phyloP scores from a whole-genome alignment of 23 tunicate species.

The Botrylloides violaceus region DNA sequence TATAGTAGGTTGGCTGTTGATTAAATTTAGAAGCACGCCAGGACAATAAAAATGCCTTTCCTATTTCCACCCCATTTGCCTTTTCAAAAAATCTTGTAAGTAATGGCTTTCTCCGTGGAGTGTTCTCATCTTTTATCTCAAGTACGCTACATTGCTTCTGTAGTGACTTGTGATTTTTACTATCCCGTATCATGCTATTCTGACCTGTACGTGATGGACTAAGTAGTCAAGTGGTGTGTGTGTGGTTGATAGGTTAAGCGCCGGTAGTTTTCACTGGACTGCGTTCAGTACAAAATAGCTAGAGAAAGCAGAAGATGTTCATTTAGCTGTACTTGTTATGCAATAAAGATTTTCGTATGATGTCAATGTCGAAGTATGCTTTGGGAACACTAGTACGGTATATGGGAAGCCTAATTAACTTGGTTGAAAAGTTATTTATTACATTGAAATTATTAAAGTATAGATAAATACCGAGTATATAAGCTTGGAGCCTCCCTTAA shows the following conservation, averaged over 20 bases:
- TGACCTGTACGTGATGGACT: neutral
- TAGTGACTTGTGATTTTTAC: neutral
- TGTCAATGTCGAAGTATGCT: too few species aligned
- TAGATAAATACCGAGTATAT: too few species aligned
- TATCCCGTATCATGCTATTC: neutral
- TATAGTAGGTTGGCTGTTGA: neutral
- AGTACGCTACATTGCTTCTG: slow-evolving; percentile 3
- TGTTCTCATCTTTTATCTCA: neutral
- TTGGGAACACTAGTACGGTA: too few species aligned
- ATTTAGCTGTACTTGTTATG: too few species aligned
- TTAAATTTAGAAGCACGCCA: neutral
- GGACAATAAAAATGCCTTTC: neutral
- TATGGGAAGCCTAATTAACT: too few species aligned
- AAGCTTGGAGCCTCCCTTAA: too few species aligned
- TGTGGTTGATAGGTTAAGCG: neutral
- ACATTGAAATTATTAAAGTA: too few species aligned
- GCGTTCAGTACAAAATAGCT: too few species aligned
- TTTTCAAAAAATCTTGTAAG: neutral
- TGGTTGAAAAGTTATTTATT: too few species aligned
- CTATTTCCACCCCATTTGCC: neutral
- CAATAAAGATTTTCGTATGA: too few species aligned
- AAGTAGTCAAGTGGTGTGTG: neutral
- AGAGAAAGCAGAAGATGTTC: too few species aligned
- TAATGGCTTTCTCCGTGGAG: neutral
- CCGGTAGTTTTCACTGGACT: too few species aligned